Base-by-base conservation (phyloP, 2,113 vertebrate species). In the Aspiorhynchus laticeps region DNA sequence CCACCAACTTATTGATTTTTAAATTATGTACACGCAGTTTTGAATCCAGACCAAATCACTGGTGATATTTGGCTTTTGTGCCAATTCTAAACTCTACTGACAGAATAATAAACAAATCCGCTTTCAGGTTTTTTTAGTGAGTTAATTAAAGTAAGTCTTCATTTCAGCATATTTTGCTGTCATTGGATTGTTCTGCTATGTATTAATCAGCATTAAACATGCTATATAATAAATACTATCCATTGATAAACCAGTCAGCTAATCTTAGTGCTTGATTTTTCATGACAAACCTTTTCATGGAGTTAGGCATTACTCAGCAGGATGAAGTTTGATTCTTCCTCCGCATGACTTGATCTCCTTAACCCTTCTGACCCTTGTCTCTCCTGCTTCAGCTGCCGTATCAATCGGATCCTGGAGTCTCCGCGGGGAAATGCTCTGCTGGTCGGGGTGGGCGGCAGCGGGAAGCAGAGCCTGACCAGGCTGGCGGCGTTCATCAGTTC, bases 391-490 rank as follows among this genome's bases (percentile, higher is more conserved):
- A 99, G 98, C 81, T 99, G 98, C 91, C 96, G 94, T 61, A 97
- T 99, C 93, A 98, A 91, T 93, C 96, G 97, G 69, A 96, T 99
- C 92, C 92, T 99, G 94, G 96, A 97, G 95, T 96, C 95, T 85
- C 98, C 98, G 0, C 89, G 96, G 81, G 98, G 98, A 0, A 97
- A 98, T 0, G 96, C 96, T 1, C 94, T 99, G 84, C 94, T 99
- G 89, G 95, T 99, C 0, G 98, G 98, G 0, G 97, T 99, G 24
- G 98, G 97, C 0, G 98, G 98, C 4, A 98, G 96, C 0, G 98
- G 98, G 21, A 99, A 98, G 91, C 98, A 98, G 94, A 99, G 98
- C 87, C 94, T 99, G 92, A 97, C 98, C 12, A 95, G 97, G n/a
- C 93, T 99, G 75, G 98, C 98, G 0, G 98, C 98, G 48, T 99